Conservation (phyloP, 1,140 invertebrate genomes). For the Neoseiulus cucumeris region DNA sequence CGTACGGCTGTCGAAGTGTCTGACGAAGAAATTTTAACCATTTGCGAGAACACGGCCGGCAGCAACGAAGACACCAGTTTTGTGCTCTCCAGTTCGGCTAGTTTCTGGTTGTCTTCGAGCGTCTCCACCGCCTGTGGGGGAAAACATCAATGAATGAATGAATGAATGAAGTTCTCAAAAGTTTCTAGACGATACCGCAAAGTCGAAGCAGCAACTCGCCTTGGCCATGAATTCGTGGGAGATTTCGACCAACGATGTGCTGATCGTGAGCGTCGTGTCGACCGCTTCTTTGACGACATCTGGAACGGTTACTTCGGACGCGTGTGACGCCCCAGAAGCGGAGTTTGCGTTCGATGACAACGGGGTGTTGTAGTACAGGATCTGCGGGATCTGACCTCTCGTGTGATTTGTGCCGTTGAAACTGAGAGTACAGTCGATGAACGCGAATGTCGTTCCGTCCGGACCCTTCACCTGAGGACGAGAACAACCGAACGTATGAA, state of each 20-base stretch:
- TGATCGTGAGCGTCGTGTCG: not conserved
- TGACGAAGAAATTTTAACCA: not conserved
- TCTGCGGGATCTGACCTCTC: conserved; percentile 78
- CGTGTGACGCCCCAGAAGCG: not conserved
- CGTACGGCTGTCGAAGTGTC: not conserved
- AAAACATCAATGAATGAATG: too few species aligned
- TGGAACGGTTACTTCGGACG: not conserved
- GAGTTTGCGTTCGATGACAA: conserved; percentile 22
- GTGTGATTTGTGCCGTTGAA: conserved; percentile 84
- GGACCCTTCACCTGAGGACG: conserved; percentile 52
- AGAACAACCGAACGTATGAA: not conserved
- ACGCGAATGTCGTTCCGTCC: conserved; percentile 78
- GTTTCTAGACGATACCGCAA: too few species aligned
- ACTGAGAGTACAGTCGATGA: conserved; percentile 71
- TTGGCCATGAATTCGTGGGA: not conserved
- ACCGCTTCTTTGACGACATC: not conserved
- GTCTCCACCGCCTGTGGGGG: not conserved
- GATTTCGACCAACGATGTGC: not conserved
- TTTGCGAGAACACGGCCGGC: not conserved
- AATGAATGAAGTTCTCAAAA: too few species aligned
- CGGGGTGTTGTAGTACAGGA: conserved; percentile 60
- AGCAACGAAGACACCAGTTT: not conserved
- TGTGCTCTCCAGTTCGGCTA: not conserved
- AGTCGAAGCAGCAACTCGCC: not conserved
- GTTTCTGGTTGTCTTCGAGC: not conserved